Conservation (phyloP, 2,113 vertebrate genomes). For the Steatornis caripensis region DNA sequence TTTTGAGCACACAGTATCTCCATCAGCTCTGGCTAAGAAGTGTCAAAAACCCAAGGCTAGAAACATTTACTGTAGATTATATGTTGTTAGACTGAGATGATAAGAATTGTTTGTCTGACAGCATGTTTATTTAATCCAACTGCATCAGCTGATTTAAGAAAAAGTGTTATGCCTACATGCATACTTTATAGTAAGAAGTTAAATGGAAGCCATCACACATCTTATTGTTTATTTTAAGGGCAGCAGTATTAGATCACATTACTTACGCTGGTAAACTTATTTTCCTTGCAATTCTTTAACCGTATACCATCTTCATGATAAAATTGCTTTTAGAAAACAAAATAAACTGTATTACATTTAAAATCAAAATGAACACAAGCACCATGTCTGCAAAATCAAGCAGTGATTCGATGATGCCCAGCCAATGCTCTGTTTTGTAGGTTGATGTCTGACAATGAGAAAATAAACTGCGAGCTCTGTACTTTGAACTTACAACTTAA, state of each 20-base stretch:
- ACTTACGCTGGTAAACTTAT: background rate
- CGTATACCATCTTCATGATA: background rate
- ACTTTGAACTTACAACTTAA: background rate
- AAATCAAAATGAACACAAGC: background rate
- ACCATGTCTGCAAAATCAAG: background rate
- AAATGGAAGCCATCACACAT: background rate
- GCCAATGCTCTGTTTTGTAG: background rate
- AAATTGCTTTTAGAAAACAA: background rate
- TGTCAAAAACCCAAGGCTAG: background rate
- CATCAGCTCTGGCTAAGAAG: background rate
- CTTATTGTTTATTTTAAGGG: background rate
- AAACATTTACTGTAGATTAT: background rate
- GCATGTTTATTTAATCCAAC: background rate
- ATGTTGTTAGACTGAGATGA: background rate
- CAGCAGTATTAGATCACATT: background rate
- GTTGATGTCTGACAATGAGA: background rate
- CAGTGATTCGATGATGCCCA: background rate
- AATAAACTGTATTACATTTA: background rate
- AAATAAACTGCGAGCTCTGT: background rate
- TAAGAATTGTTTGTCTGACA: background rate
- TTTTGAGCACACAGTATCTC: background rate
- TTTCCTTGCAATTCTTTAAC: background rate
- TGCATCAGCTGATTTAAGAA: background rate
- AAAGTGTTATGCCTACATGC: background rate
- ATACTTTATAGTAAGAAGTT: background rate